Evolutionary conservation across 2,113 vertebrate genomes (phyloP), one percentile per base, ranked within the genome.

Genomic region (Oenanthe oenanthe): DNA sequence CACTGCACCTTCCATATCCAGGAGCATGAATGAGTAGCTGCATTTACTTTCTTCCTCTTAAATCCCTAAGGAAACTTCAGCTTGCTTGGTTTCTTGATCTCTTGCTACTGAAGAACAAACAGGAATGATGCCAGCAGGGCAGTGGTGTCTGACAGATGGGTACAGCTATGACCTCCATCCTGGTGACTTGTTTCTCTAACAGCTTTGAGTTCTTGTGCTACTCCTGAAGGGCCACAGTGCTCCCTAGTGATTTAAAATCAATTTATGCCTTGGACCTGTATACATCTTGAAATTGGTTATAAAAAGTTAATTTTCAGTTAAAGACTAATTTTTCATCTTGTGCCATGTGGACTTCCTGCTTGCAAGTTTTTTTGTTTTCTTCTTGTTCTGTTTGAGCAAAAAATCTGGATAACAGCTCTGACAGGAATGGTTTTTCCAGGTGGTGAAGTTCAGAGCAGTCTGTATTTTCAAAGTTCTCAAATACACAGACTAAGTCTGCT

Each of bases 191-290:
- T 72, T 73, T 73, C 51, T 62, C 42, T 74, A 6, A 85, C n/a
- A 85, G 36, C 70, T 68, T 21, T 5, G 50, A 73, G 45, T 13
- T 70, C 16, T 40, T 66, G 32, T 79, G 50, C 76, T 84, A 60
- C 60, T 96, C 40, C 61, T 79, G 66, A 93, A 96, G 65, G 81
- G 36, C 62, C 85, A 90, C 88, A 95, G 74, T 96, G 92, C 94
- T 92, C 90, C 79, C 92, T 94, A 93, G 92, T 92, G 94, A 76
- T 76, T 74, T 32, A 26, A 66, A 90, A 83, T 32, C 34, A 54
- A 0, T 65, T 73, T 0, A 1, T 92, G 75, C 24, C 43, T 72
- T 60, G 22, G 16, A 32, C 66, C 17, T 61, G 1, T 45, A 4
- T 16, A 20, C 32, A 13, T 47, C 48, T 62, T 66, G n/a, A 54